A percentile compares a stretch with the other conserved stretches of the same genome.
These are phyloP conservation scores for Rostratula benghalensis DNA, from an alignment of 2,113 vertebrate species.

Conservation along the genomic window DNA sequence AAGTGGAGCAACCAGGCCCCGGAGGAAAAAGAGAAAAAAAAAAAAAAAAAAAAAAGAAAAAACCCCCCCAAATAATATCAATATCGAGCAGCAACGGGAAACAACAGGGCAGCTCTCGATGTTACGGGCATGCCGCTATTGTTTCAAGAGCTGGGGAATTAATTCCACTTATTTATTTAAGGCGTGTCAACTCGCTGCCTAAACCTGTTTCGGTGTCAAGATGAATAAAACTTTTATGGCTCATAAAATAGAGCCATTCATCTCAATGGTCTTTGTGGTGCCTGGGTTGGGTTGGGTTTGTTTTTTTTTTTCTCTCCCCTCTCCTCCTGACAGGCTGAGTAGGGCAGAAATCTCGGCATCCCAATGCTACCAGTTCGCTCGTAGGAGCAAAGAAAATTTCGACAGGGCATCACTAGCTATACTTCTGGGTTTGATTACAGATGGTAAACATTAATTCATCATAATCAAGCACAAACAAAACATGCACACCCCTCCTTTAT, in stretches of 20 bases:
- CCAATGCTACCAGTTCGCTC: constrained; percentile 6
- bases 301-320: not conserved
- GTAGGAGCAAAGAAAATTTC: constrained; percentile 23
- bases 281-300: not conserved
- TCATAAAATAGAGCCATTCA: constrained; percentile 97
- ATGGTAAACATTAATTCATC: constrained; percentile 28
- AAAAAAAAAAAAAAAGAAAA: not conserved
- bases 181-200: constrained; percentile 93
- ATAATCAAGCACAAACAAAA: not conserved
- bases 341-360: constrained; percentile 49
- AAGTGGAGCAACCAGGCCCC: constrained; percentile 80
- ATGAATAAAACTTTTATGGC: constrained; percentile 99
- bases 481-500: not conserved
- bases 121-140: constrained; percentile 79
- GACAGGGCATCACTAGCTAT: not conserved
- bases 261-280: constrained; percentile 84
- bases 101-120: constrained; percentile 82
- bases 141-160: constrained; percentile 85
- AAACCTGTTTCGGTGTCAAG: constrained; percentile 93
- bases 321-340: constrained; percentile 60
- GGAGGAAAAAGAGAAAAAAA: constrained; percentile 30
- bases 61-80: constrained; percentile 79
- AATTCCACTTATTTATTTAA: constrained; percentile 97
- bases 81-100: constrained; percentile 84
- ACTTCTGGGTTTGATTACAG: constrained; percentile 26